Base-by-base conservation (phyloP, 1,140 invertebrate species). In the Physella acuta region DNA sequence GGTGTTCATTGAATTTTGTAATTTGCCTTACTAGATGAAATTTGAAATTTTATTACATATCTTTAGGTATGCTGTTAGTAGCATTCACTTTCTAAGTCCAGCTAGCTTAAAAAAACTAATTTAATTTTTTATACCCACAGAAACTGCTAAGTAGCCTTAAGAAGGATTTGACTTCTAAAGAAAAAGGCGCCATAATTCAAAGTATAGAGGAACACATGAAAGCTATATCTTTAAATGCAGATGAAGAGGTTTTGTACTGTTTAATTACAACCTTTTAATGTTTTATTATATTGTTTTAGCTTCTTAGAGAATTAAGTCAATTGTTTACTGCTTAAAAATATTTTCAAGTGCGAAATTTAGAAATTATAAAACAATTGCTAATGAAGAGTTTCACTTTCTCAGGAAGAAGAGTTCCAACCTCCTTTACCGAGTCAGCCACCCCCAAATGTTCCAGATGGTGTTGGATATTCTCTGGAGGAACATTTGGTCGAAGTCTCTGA, bases 341-440 rank as follows among this genome's bases (percentile, higher is more conserved):
- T n/a, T n/a, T n/a, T n/a, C n/a, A n/a, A n/a, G n/a, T n/a, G n/a
- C n/a, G n/a, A n/a, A n/a, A 44, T 44, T 44, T 8, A 44, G 39
- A 8, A 44, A 44, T 44, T 11, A 20, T 44, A 11, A 44, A 44
- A 44, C 39, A 55, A 20, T 14, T 20, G 8, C 8, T 20, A 24
- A 5, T 20, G 8, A 5, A 14, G 8, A 14, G 26, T 20, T 8
- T 64, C 28, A 4, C 52, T 31, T 28, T 30, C 24, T 14, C 26
- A 68, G 56, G 68, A 70, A 24, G 71, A 66, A 44, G 71, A 73
- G 24, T 64, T 67, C 33, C 55, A 66, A 30, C 71, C 71, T 28
- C 71, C 71, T 0, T 37, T 73, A 20, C 71, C 71, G 17, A 55
- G 53, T 34, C 67, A 70, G 58, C 71, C 71, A 31, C 71, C 71